Evolutionary conservation across 2,888 invertebrate species (phyloP).

Genomic region (Balanococcus diminutus): DNA sequence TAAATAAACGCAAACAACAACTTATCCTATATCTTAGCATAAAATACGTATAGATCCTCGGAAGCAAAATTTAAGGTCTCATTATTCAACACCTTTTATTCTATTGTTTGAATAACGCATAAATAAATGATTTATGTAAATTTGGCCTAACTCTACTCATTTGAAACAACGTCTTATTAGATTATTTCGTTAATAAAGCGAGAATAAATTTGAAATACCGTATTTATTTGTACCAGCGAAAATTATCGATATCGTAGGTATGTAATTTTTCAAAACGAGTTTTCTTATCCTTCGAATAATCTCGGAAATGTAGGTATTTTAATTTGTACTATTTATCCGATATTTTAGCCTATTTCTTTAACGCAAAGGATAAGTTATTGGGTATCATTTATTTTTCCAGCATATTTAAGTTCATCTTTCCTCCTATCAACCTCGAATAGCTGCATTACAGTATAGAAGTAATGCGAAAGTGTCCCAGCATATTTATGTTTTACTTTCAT

Average conservation of each 20-base stretch:
- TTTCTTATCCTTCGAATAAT: background rate
- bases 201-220: slow-evolving; percentile 3
- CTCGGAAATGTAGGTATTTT: background rate
- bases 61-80: background rate
- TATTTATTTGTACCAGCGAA: background rate
- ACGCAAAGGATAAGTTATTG: background rate
- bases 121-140: slow-evolving; percentile 41
- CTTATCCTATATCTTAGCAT: background rate
- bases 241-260: background rate
- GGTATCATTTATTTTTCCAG: background rate
- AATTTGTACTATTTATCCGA: background rate
- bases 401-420: background rate
- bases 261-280: background rate
- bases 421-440: background rate
- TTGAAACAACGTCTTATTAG: background rate
- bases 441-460: background rate
- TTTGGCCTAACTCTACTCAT: background rate
- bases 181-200: background rate
- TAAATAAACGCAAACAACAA: background rate
- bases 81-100: background rate
- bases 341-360: background rate
- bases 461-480: too few relatives aligned
- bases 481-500: too few relatives aligned
- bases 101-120: background rate
- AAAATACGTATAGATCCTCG: background rate